Conservation (phyloP, 2,888 invertebrate genomes). For the Erebia epiphron region DNA sequence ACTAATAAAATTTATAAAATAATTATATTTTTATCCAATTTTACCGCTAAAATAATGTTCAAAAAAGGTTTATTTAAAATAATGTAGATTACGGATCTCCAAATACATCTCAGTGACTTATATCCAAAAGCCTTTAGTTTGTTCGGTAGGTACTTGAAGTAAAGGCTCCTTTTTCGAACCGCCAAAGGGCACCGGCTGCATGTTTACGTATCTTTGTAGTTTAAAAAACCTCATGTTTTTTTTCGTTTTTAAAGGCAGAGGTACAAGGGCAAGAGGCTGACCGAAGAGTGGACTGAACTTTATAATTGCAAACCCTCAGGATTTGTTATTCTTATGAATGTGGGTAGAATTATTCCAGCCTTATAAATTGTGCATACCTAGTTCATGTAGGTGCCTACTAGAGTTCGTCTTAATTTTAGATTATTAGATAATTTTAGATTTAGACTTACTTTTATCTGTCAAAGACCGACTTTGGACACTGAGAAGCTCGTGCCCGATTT, state of each 20-base stretch:
- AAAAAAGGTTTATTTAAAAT: neutral
- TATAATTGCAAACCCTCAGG: conserved; percentile 20
- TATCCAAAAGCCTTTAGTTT: conserved; percentile 30
- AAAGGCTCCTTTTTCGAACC: conserved; percentile 31
- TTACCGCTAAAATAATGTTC: too few relatives aligned
- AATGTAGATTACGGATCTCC: conserved; percentile 22
- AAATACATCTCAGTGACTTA: conserved; percentile 20
- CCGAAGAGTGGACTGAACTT: conserved; percentile 24
- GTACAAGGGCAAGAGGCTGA: conserved; percentile 24
- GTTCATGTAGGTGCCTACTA: too few relatives aligned
- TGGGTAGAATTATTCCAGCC: neutral
- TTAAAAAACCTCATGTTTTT: conserved; percentile 33
- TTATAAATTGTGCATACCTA: too few relatives aligned
- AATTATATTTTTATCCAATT: too few relatives aligned
- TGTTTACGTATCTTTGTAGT: conserved; percentile 40
- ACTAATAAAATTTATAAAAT: too few relatives aligned
- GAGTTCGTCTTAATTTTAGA: too few relatives aligned
- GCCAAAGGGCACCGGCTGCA: conserved; percentile 41
- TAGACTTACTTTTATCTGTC: too few relatives aligned
- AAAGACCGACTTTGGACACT: too few relatives aligned
- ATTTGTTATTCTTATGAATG: neutral
- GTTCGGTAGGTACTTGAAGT: conserved; percentile 31
- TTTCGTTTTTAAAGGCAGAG: conserved; percentile 32
- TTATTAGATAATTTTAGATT: too few relatives aligned
- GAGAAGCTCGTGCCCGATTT: too few relatives aligned